Evolutionary conservation across 2,113 vertebrate species (phyloP).

Genomic region (Phycodurus eques): DNA sequence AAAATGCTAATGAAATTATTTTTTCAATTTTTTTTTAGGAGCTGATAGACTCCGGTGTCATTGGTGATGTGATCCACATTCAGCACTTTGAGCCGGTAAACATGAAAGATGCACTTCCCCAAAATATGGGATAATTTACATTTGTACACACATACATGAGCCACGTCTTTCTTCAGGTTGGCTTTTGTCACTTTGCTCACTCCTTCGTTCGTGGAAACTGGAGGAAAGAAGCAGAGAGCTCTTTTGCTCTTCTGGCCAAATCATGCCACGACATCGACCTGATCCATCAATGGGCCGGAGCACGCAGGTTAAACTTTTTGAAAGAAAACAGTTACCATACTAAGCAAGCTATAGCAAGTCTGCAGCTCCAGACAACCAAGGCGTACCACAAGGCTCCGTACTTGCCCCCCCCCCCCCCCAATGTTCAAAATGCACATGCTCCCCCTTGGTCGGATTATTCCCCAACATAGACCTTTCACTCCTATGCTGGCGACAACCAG

Average conservation of each 20-base stretch:
- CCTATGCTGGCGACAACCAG: too few relatives aligned
- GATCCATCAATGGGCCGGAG: slow-evolving; percentile 79
- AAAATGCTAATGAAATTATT: background rate
- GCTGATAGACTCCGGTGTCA: slow-evolving; percentile 70
- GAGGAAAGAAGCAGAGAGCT: slow-evolving; percentile 80
- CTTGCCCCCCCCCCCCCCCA: too few relatives aligned
- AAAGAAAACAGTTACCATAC: background rate
- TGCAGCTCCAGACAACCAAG: background rate
- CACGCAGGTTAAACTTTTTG: slow-evolving; percentile 67
- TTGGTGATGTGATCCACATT: slow-evolving; percentile 81
- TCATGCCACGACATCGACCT: slow-evolving; percentile 84
- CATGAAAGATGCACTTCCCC: background rate
- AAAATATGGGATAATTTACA: background rate
- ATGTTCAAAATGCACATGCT: too few relatives aligned
- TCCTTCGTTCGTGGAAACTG: slow-evolving; percentile 83
- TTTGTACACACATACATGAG: background rate
- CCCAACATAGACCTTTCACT: too few relatives aligned
- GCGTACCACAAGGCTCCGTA: too few relatives aligned
- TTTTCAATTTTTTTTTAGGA: slow-evolving; percentile 52
- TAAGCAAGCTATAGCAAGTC: background rate
- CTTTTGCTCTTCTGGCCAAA: slow-evolving; percentile 79
- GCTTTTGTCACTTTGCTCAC: slow-evolving; percentile 83
- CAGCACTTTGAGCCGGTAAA: slow-evolving; percentile 82
- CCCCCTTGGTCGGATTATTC: too few relatives aligned
- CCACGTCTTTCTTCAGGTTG: slow-evolving; percentile 68